Evolutionary conservation across 2,113 vertebrate species (phyloP), one percentile per base, ranked within the genome.

Genomic region (Lagenorhynchus albirostris): DNA sequence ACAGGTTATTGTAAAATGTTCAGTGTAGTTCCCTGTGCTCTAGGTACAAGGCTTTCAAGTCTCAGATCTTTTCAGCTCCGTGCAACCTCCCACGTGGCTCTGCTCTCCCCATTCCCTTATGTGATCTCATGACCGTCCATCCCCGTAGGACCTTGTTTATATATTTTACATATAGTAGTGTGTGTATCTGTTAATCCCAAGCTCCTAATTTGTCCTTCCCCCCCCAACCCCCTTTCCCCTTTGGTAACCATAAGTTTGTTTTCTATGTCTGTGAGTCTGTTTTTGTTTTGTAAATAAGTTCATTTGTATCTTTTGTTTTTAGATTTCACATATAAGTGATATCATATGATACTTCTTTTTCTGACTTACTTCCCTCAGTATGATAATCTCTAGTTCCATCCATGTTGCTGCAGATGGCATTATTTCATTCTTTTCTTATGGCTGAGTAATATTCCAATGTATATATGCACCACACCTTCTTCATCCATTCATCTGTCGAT

Each of bases 401-500:
- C 31, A 53, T 1, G 47, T 23, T 7, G 31, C 31, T 8, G 18
- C 76, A 23, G 2, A 14, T 1, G 50, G 76, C 31, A 1, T 23
- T 8, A 6, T 3, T 13, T n/a, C 47, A 4, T 13, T 55, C 47
- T n/a, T 79, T 33, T 8, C 15, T 53, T 25, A 23, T 1, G 31
- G 76, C 31, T 13, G 50, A 55, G 50, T 53, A 20, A 3, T 4
- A 21, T 3, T 12, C 76, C 76, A 2, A 21, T 53, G 31, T 13
- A 0, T 4, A 4, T 23, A 3, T 8, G 47, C 0, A 7, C 31
- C 31, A 4, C 47, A 7, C 26, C 47, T 53, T 3, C 8, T 29
- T 31, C 0, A 47, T n/a, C 76, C 31, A 0, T 4, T 14, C 76
- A 8, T 2, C 31, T 2, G 18, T 0, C 7, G 47, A 13, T n/a